Conservation (phyloP, 2,797 vertebrate species). For the Melanitta fusca region DNA sequence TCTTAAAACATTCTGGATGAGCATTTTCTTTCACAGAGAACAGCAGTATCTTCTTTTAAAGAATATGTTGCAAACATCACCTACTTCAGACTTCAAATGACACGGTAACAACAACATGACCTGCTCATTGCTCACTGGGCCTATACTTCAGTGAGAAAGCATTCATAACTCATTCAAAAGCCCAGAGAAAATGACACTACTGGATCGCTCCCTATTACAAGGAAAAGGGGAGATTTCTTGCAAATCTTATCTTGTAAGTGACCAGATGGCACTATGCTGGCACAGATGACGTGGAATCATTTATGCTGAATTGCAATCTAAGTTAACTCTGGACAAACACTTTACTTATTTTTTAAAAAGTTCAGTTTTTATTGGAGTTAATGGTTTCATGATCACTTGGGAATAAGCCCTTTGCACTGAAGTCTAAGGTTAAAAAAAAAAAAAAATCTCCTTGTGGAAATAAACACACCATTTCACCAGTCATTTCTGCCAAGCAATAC, state of each 20-base stretch:
- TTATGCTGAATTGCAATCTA: not conserved
- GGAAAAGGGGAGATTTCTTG: not conserved
- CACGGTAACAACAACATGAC: not conserved
- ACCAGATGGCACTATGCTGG: not conserved
- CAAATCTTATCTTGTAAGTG: not conserved
- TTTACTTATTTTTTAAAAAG: not conserved
- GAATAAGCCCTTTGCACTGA: not conserved
- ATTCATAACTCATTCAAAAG: not conserved
- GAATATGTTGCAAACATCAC: not conserved
- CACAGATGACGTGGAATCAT: not conserved
- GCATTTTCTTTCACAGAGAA: not conserved
- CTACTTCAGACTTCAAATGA: conserved; percentile 30
- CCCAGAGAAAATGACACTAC: not conserved
- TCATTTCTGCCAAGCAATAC: not conserved
- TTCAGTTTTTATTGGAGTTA: not conserved
- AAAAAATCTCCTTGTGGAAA: not conserved
- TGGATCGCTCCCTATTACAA: not conserved
- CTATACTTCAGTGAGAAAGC: conserved; percentile 4
- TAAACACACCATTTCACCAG: not conserved
- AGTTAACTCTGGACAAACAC: not conserved
- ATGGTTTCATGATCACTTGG: not conserved
- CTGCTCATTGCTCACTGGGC: too few species aligned
- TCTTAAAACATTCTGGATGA: not conserved
- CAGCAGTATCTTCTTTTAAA: not conserved
- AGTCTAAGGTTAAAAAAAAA: not conserved